Evolutionary conservation across 1,140 invertebrate species (phyloP), one percentile per base, ranked within the genome.

Genomic region (Papilio glaucus): DNA sequence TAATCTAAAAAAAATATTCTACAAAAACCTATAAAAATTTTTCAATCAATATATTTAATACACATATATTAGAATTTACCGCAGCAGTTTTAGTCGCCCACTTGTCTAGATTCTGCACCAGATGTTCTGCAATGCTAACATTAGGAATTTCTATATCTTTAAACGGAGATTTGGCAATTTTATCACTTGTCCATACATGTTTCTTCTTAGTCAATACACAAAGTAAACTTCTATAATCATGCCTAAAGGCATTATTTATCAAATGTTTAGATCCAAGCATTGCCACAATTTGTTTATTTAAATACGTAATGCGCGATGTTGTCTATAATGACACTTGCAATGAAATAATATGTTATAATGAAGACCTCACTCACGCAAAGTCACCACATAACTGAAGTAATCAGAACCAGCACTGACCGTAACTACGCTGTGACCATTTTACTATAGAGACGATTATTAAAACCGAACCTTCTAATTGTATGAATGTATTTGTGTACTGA

Each of bases 11-110:
- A 24, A 21, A 53, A 41, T 0, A 24, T 13, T 4, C 18, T 1
- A 10, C 45, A 53, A 1, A 83, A 80, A 72, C 29, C 2, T 3
- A 2, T 33, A 3, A 74, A 76, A 41, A 45, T 37, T 62, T 77
- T 53, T 15, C 18, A 72, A n/a, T 24, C 13, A 15, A 13, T 72
- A 63, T 68, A 49, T 53, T 21, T 18, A 18, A 67, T n/a, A n/a
- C n/a, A n/a, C n/a, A n/a, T n/a, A 69, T 21, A 72, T 68, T 53
- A 53, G n/a, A 77, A 93, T 93, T 91, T 90, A 96, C 96, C 88
- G 95, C 72, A 24, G 96, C 96, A 0, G 93, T 93, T 79, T 94
- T 93, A 24, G 95, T 93, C 1, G 94, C 85, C 93, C 94, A 95
- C 76, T 93, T 92, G 0, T 94, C 93, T 7, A 95, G 72, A 78